Evolutionary conservation across 2,113 vertebrate genomes (phyloP), one percentile per base, ranked within the genome.

Genomic region (Upupa epops): DNA sequence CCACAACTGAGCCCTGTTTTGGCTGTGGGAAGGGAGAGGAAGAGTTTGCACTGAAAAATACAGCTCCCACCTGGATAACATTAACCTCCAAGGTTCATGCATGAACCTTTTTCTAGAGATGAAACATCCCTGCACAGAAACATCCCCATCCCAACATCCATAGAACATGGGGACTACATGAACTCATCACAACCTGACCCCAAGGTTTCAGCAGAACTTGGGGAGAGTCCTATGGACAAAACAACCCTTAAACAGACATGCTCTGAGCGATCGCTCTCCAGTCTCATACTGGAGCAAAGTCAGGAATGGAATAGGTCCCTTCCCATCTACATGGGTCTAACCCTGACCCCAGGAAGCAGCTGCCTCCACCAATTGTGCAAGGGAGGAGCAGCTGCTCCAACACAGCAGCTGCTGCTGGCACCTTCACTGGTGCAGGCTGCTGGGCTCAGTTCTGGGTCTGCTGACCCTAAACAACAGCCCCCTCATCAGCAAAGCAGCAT

Each of bases 1-100:
- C 13, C 3, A 10, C 0, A 2, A 37, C 28, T 4, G 17, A 84
- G 71, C 51, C 66, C 6, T 1, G 1, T 42, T 91, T 28, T 28
- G 54, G 32, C 11, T 36, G 36, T n/a, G 51, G 59, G 60, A 48
- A 79, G 20, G 52, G 60, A 48, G 20, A 65, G 51, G 59, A 74
- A 87, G 24, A 42, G 36, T 34, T 96, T 84, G 71, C 3, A 7
- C 45, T 55, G 61, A 21, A 75, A 83, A 85, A 31, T 58, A 56
- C 72, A 88, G 61, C 46, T 80, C 58, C 83, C 70, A 72, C 86
- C 73, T 73, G 88, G 88, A 82, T 65, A n/a, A 82, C 7, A 69
- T 81, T 72, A 81, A 90, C 56, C 72, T 76, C 36, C 8, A 46
- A 90, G 83, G 80, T 74, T 59, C 64, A 75, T 3, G 21, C 9